Evolutionary conservation across 2,797 vertebrate species (phyloP).

Genomic region (Brotula barbata): DNA sequence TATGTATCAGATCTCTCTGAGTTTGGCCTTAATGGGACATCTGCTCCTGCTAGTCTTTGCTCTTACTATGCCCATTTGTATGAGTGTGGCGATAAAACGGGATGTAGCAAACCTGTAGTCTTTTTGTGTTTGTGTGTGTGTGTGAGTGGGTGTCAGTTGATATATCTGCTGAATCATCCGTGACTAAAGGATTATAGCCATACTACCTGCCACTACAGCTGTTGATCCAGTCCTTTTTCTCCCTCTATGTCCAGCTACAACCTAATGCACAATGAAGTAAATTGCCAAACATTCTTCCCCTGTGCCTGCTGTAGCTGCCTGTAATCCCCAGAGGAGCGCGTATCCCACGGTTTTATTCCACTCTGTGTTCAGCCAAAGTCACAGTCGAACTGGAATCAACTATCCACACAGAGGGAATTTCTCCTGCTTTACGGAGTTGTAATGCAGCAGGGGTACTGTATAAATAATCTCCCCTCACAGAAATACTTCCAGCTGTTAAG

Average conservation of each 20-base stretch:
- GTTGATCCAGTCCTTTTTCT: slow-evolving; percentile 25
- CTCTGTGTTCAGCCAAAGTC: slow-evolving; percentile 58
- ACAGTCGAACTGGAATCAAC: slow-evolving; percentile 73
- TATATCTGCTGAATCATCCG: slow-evolving; percentile 36
- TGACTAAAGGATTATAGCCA: slow-evolving; percentile 37
- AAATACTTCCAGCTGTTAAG: slow-evolving; percentile 78
- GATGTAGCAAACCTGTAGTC: slow-evolving; percentile 17
- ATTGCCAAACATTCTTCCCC: slow-evolving; percentile 17
- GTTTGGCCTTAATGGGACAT: not conserved
- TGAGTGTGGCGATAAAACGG: slow-evolving; percentile 19
- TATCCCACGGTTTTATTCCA: slow-evolving; percentile 63
- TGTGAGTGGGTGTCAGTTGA: slow-evolving; percentile 38
- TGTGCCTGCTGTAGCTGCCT: slow-evolving; percentile 36
- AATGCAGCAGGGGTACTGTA: slow-evolving; percentile 66
- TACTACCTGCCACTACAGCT: slow-evolving; percentile 37
- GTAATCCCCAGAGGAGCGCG: slow-evolving; percentile 41
- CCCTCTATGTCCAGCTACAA: slow-evolving; percentile 26
- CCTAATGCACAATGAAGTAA: slow-evolving; percentile 31
- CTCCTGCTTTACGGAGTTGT: slow-evolving; percentile 69
- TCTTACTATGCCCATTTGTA: slow-evolving; percentile 1
- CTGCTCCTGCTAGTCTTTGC: not conserved
- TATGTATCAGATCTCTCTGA: too few species aligned
- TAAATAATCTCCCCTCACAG: slow-evolving; percentile 71
- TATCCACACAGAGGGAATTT: slow-evolving; percentile 68
- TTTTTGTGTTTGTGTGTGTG: slow-evolving; percentile 21